Percentiles rank a stretch among this genome's conserved stretches.
Evolutionary conservation across 2,888 invertebrate genomes (phyloP).

Genomic region (Axea sp.): DNA sequence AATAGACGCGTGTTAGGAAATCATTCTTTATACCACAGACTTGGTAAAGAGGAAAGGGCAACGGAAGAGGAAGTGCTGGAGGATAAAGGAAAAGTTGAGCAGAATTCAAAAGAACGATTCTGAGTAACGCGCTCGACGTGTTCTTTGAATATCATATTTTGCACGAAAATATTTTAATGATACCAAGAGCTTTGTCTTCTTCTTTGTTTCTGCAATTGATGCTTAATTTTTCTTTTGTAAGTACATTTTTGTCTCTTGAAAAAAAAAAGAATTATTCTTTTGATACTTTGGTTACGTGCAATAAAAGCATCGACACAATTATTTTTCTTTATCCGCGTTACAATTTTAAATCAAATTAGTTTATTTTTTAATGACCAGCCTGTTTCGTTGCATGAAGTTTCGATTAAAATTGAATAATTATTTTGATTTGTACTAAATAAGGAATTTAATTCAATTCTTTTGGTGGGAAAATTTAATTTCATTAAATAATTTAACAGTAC

Average conservation of each 20-base stretch:
- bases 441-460: too few relatives aligned
- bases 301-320: too few relatives aligned
- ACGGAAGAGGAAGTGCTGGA: slow-evolving; percentile 50
- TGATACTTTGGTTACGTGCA: neutral
- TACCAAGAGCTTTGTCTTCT: slow-evolving; percentile 12
- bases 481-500: too few relatives aligned
- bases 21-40: slow-evolving; percentile 63
- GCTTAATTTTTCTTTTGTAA: slow-evolving; percentile 1
- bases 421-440: too few relatives aligned
- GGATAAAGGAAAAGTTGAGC: slow-evolving; percentile 51
- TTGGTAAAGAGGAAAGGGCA: slow-evolving; percentile 45
- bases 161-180: slow-evolving; percentile 38
- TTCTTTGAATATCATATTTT: slow-evolving; percentile 38
- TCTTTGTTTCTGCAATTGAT: slow-evolving; percentile 11
- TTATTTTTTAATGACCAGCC: too few relatives aligned
- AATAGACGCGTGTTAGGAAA: slow-evolving; percentile 63
- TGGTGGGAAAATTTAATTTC: too few relatives aligned
- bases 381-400: too few relatives aligned
- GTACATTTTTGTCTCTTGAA: neutral
- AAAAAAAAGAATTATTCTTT: neutral
- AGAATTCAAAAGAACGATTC: slow-evolving; percentile 52
- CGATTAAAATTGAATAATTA: too few relatives aligned
- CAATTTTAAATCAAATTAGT: too few relatives aligned
- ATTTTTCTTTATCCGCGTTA: too few relatives aligned
- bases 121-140: slow-evolving; percentile 31